Conservation (phyloP, 2,797 vertebrate genomes). For the Pseudochirops cupreus region DNA sequence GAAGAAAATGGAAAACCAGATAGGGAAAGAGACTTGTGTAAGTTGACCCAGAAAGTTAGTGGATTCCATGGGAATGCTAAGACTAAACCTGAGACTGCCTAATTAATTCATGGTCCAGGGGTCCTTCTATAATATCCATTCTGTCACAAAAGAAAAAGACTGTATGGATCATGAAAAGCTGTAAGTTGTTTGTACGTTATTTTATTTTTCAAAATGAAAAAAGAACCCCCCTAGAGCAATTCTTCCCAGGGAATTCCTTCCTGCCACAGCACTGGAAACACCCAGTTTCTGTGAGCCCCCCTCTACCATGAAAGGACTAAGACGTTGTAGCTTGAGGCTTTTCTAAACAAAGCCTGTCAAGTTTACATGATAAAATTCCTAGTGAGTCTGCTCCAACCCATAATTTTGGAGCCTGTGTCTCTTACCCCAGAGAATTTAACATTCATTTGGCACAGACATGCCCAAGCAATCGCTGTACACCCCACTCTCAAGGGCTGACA, state of each 20-base stretch:
- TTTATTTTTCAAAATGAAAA: not conserved
- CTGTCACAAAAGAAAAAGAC: not conserved
- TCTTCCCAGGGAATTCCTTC: not conserved
- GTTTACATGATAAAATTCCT: not conserved
- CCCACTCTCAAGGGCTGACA: not conserved
- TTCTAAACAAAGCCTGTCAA: not conserved
- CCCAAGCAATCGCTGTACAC: not conserved
- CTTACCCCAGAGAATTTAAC: not conserved
- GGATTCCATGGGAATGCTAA: not conserved
- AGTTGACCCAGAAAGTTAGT: not conserved
- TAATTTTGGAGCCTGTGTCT: not conserved
- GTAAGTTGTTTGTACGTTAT: not conserved
- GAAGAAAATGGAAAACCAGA: not conserved
- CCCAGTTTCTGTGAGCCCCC: not conserved
- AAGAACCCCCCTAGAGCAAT: slow-evolving; percentile 16
- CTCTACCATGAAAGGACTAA: slow-evolving; percentile 21
- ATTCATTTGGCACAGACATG: not conserved
- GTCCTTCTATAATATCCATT: not conserved
- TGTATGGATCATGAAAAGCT: not conserved
- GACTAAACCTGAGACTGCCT: not conserved
- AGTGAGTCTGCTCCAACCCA: not conserved
- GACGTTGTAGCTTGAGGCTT: slow-evolving; percentile 22
- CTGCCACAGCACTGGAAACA: not conserved
- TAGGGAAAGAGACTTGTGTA: not conserved
- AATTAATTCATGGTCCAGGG: not conserved